A percentile compares a stretch with the other conserved stretches of the same genome.
Evolutionary conservation across 2,797 vertebrate genomes (phyloP).

Genomic region (Channallabes apus): DNA sequence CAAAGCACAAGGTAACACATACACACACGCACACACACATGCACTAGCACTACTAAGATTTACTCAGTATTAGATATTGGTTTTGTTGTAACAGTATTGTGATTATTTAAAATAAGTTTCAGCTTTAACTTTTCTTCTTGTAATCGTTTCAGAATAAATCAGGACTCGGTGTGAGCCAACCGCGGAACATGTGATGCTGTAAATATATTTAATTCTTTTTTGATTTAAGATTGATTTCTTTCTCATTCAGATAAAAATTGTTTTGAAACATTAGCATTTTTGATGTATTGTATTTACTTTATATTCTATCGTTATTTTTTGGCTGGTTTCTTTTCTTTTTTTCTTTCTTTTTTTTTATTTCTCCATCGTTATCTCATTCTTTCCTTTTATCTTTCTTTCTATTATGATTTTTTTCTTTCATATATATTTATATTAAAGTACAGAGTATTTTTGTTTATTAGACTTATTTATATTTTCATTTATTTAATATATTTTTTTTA

Average conservation of each 20-base stretch:
- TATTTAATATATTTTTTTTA: too few species aligned
- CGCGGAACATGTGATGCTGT: conserved; percentile 68
- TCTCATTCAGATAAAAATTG: too few species aligned
- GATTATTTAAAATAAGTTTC: not conserved
- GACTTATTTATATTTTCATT: too few species aligned
- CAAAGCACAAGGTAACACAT: conserved; percentile 71
- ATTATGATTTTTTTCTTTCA: too few species aligned
- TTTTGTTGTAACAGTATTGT: not conserved
- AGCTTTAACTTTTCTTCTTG: not conserved
- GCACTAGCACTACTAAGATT: not conserved
- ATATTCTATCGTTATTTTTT: not conserved
- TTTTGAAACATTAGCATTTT: too few species aligned
- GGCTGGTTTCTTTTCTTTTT: too few species aligned
- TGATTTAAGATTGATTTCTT: too few species aligned
- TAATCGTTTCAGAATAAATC: conserved; percentile 63
- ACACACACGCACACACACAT: not conserved
- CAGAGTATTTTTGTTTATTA: too few species aligned
- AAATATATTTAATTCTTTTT: not conserved
- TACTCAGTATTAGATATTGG: not conserved
- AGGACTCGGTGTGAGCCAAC: conserved; percentile 52
- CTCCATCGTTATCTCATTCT: too few species aligned
- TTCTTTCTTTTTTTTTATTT: too few species aligned
- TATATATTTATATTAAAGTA: too few species aligned
- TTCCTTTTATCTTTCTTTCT: too few species aligned
- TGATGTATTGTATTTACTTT: not conserved